Evolutionary conservation across 2,888 invertebrate genomes (phyloP).

Genomic region (Athrips mouffetella): DNA sequence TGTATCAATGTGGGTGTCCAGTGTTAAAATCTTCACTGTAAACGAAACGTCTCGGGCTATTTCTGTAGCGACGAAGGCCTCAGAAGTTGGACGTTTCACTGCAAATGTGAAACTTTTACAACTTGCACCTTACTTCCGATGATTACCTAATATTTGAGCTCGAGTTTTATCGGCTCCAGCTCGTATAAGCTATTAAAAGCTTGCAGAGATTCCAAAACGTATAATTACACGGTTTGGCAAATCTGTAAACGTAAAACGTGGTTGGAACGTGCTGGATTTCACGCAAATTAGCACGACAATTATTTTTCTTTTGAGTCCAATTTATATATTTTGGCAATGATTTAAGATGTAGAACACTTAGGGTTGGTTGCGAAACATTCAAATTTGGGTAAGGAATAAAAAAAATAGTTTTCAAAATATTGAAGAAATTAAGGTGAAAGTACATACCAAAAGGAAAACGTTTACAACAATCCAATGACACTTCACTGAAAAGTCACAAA

Average conservation of each 20-base stretch:
- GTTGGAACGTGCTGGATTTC: constrained; percentile 1
- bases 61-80: constrained; percentile 70
- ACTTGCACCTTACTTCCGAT: constrained; percentile 53
- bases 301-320: neutral
- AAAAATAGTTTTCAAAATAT: neutral
- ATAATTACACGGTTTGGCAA: neutral
- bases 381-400: neutral
- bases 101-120: constrained; percentile 50
- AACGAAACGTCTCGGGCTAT: constrained; percentile 72
- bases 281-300: neutral
- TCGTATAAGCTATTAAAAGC: constrained; percentile 5
- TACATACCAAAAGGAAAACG: constrained; percentile 38
- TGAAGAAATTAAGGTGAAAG: neutral
- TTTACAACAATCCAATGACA: constrained; percentile 53
- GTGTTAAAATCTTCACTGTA: constrained; percentile 71
- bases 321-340: no score
- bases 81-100: constrained; percentile 43
- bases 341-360: no score
- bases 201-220: constrained; percentile 2
- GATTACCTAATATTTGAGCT: constrained; percentile 52
- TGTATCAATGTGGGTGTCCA: constrained; percentile 70
- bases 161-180: constrained; percentile 8
- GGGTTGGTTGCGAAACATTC: neutral
- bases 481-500: constrained; percentile 54
- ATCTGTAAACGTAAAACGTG: constrained; percentile 10